Evolutionary conservation across 1,140 invertebrate genomes (phyloP).

Genomic region (Sycophila sp.): DNA sequence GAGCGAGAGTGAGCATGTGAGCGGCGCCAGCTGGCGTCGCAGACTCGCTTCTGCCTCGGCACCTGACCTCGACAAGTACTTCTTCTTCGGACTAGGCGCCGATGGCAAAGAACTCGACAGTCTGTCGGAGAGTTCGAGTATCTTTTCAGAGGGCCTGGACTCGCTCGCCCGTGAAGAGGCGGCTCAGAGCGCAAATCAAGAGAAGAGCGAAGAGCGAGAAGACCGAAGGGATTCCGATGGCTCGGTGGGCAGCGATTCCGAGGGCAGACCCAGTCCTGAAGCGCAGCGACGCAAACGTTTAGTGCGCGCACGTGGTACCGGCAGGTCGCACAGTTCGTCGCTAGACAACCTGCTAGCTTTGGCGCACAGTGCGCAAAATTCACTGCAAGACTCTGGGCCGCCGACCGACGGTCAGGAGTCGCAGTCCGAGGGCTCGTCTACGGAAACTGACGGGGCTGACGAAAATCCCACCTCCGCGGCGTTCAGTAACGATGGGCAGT

Average conservation of each 20-base stretch:
- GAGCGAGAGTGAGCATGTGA: slow-evolving; percentile 77
- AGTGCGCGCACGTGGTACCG: slow-evolving; percentile 81
- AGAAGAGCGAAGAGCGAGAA: slow-evolving; percentile 75
- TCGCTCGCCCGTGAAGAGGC: slow-evolving; percentile 70
- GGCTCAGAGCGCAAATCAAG: slow-evolving; percentile 64
- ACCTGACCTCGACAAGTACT: slow-evolving; percentile 73
- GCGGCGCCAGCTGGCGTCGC: slow-evolving; percentile 56
- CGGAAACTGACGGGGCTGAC: slow-evolving; percentile 73
- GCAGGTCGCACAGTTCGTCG: slow-evolving; percentile 81
- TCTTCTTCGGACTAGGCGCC: slow-evolving; percentile 4
- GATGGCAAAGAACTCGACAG: slow-evolving; percentile 71
- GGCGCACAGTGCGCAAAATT: slow-evolving; percentile 59
- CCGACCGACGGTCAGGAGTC: slow-evolving; percentile 57
- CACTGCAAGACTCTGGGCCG: slow-evolving; percentile 56
- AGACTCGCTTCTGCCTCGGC: slow-evolving; percentile 56
- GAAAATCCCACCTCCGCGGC: slow-evolving; percentile 70
- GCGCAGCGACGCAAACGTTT: slow-evolving; percentile 80
- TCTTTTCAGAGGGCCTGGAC: slow-evolving; percentile 84
- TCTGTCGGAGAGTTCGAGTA: slow-evolving; percentile 87
- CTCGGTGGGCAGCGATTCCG: slow-evolving; percentile 85
- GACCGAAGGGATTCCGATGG: slow-evolving; percentile 81
- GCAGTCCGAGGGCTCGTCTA: slow-evolving; percentile 75
- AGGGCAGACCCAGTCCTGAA: slow-evolving; percentile 86
- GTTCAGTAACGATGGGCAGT: slow-evolving; percentile 75
- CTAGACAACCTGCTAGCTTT: slow-evolving; percentile 77